Base-by-base conservation (phyloP, 2,113 vertebrate species). In the Sylvia atricapilla region DNA sequence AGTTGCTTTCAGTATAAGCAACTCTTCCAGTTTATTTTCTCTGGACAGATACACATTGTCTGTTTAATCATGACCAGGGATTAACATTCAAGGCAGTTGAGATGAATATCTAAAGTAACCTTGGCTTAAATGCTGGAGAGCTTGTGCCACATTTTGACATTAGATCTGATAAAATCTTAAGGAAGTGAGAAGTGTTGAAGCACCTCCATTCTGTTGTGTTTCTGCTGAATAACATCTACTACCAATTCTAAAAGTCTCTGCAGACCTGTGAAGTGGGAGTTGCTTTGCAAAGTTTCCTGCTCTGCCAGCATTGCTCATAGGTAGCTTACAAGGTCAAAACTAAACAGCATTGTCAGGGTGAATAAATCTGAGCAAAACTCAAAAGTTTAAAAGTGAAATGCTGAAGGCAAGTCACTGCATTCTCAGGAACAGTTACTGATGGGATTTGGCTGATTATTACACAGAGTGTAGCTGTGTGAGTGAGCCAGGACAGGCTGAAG, bases 361-460 rank as follows among this genome's bases (percentile, higher is more conserved):
- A 87, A 95, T 97, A 91, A 97, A 94, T 93, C 55, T 33, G 67
- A 79, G 84, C 27, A 33, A n/a, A 70, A 94, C 55, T 88, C 60
- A 41, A 84, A 31, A 70, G 52, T 70, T 94, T 87, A 55, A 39
- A 77, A 94, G 82, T 70, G 92, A 80, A 96, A 78, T 0, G 94
- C 95, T 91, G 75, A 95, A 94, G 95, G 94, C 96, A 64, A 95
- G 60, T 76, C 93, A 46, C n/a, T 83, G 41, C 33, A 44, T 84
- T 74, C 73, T 94, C 62, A 53, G 74, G 82, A 94, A 18, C 60
- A 50, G 68, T 87, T 84, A 60, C 75, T 90, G 90, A 82, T 94
- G 84, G 62, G 69, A 60, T 84, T 89, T 92, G 95, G 90, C 90
- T 95, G 92, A 69, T 95, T 84, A 87, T 95, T 93, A 82, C 81